Percentiles rank a stretch among this genome's conserved stretches.
phyloP scores from a whole-genome alignment of 2,113 vertebrate species.

The Anguilla rostrata region DNA sequence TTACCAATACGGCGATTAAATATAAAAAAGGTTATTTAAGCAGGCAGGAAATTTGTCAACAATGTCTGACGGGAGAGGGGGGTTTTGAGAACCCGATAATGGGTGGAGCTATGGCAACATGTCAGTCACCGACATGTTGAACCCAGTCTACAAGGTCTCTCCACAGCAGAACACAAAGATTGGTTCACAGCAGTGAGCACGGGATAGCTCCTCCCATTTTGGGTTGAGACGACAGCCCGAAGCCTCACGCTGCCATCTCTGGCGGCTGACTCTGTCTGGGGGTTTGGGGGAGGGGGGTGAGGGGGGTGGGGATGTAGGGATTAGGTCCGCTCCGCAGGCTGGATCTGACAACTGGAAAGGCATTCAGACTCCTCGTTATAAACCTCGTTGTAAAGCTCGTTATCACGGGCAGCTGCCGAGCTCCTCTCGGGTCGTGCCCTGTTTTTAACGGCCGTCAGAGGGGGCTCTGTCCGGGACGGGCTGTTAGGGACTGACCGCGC shows the following conservation, averaged over 20 bases:
- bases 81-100: too few relatives aligned
- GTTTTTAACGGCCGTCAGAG: background rate
- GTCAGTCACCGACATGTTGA: too few relatives aligned
- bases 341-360: background rate
- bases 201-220: background rate
- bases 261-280: too few relatives aligned
- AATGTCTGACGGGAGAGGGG: too few relatives aligned
- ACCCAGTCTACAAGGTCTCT: too few relatives aligned
- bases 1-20: too few relatives aligned
- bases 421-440: background rate
- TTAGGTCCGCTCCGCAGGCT: background rate
- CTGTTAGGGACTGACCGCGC: background rate
- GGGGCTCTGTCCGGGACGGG: background rate
- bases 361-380: slow-evolving; percentile 24
- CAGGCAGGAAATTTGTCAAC: too few relatives aligned
- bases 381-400: slow-evolving; percentile 1
- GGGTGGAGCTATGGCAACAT: too few relatives aligned
- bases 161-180: too few relatives aligned
- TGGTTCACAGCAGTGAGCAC: too few relatives aligned
- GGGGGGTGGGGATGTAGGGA: slow-evolving; percentile 22
- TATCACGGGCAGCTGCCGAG: slow-evolving; percentile 1
- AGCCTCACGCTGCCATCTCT: background rate
- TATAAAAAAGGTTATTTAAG: too few relatives aligned
- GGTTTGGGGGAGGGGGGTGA: background rate
- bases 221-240: too few relatives aligned